Base-by-base conservation (phyloP, 2,797 vertebrate genomes). In the Jordanella pulchra region DNA sequence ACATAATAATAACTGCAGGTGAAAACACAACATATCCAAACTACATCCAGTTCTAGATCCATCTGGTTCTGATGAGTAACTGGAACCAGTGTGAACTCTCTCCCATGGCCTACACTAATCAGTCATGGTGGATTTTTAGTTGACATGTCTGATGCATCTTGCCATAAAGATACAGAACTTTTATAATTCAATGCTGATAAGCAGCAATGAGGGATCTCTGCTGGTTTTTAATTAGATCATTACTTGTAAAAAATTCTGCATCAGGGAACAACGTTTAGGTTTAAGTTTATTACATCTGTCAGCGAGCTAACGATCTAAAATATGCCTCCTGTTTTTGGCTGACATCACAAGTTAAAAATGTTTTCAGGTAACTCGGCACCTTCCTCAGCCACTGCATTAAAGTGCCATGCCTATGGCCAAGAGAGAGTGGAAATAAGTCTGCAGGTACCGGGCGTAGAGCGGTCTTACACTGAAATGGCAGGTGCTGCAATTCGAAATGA, bases 401-500 rank as follows among this genome's bases (percentile, higher is more conserved):
- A 18, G 50, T 23, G 64, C 69, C n/a, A 18, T 44, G 47, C 63
- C 58, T 75, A 67, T 23, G 27, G 58, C 76, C 63, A 65, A 69
- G 64, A 76, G 51, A 32, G 35, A 17, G 1, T 0, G n/a, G 65
- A 77, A 78, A 56, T 30, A 15, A 51, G 44, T 28, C 48, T 45
- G 53, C 21, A 67, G 64, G 65, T 73, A 45, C 51, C 54, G 35
- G 44, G 70, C 32, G 66, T 60, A 65, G 50, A 51, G 71, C 39
- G 28, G 75, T 48, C 71, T 66, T 67, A n/a, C 0, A 21, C 72
- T 15, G 73, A 88, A 75, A 78, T 69, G 81, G 61, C 81, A 81
- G 66, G 48, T 12, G 64, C 80, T 76, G 83, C 56, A 81, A 81
- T 72, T 72, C 70, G 75, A 74, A 85, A 78, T 68, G 61, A 85